Conservation (phyloP, 2,888 invertebrate genomes). For the Selenia dentaria region DNA sequence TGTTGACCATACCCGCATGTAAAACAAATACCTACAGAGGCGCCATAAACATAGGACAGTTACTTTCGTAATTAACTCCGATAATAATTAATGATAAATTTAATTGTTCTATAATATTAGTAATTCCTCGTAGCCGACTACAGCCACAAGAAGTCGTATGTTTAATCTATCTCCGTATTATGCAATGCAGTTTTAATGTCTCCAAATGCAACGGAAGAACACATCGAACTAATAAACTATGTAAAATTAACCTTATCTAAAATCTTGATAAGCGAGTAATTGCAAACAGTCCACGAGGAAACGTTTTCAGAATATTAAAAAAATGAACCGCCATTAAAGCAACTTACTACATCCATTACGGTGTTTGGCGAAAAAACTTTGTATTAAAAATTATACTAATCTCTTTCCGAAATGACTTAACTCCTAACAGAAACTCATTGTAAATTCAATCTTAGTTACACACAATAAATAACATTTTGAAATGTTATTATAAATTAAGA, state of each 20-base stretch:
- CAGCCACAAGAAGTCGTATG: too few relatives aligned
- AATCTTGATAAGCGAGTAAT: slow-evolving; percentile 78
- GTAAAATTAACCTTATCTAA: slow-evolving; percentile 65
- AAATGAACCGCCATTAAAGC: slow-evolving; percentile 63
- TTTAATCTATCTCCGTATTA: slow-evolving; percentile 35
- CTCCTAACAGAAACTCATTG: slow-evolving; percentile 5
- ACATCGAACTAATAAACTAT: slow-evolving; percentile 58
- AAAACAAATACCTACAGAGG: too few relatives aligned
- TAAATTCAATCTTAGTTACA: slow-evolving; percentile 23
- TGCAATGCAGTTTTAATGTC: slow-evolving; percentile 44
- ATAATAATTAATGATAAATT: too few relatives aligned
- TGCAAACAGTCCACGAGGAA: slow-evolving; percentile 65
- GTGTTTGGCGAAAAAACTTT: slow-evolving; percentile 67
- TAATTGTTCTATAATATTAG: too few relatives aligned
- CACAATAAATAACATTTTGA: slow-evolving; percentile 13
- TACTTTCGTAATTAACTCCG: too few relatives aligned
- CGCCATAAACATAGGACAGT: too few relatives aligned
- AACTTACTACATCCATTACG: slow-evolving; percentile 65
- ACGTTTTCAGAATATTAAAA: slow-evolving; percentile 68
- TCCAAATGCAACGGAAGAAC: slow-evolving; percentile 58
- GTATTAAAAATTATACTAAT: slow-evolving; percentile 70
- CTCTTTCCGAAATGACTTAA: slow-evolving; percentile 37
- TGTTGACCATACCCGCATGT: too few relatives aligned
- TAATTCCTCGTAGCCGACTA: too few relatives aligned
- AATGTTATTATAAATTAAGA: slow-evolving; percentile 45